Evolutionary conservation across 2,888 invertebrate species (phyloP).

Genomic region (Pseudanteris insignis): DNA sequence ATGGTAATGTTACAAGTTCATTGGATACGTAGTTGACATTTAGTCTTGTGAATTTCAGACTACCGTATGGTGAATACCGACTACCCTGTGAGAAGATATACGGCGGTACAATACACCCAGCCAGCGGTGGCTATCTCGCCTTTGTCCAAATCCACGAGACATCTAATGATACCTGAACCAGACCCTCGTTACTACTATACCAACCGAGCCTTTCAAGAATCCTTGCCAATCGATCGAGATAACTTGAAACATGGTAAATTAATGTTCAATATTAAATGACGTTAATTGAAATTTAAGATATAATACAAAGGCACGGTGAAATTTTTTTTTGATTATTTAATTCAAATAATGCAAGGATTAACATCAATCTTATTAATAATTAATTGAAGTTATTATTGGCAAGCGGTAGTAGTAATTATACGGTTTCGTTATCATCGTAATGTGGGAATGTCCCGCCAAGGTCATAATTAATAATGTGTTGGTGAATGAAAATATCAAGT

Average conservation of each 20-base stretch:
- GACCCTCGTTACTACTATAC: slow-evolving; percentile 75
- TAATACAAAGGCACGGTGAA: too few relatives aligned
- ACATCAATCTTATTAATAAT: too few relatives aligned
- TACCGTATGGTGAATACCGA: slow-evolving; percentile 78
- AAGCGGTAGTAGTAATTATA: too few relatives aligned
- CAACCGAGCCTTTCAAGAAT: slow-evolving; percentile 67
- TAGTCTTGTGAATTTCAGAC: slow-evolving; percentile 65
- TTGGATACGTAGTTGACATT: slow-evolving; percentile 5
- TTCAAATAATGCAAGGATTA: too few relatives aligned
- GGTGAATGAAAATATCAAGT: too few relatives aligned
- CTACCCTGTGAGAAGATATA: slow-evolving; percentile 79
- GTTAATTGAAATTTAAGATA: too few relatives aligned
- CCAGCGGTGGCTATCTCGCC: slow-evolving; percentile 79
- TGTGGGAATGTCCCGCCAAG: too few relatives aligned
- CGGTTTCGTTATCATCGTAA: too few relatives aligned
- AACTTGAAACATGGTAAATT: slow-evolving; percentile 65
- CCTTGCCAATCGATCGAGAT: slow-evolving; percentile 63
- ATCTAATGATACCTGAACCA: slow-evolving; percentile 74
- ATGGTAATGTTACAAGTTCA: background rate
- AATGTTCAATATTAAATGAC: background rate
- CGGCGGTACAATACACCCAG: slow-evolving; percentile 81
- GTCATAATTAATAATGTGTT: too few relatives aligned
- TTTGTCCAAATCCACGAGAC: slow-evolving; percentile 82
- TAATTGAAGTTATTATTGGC: too few relatives aligned
- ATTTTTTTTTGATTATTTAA: too few relatives aligned